Percentiles rank a stretch among this genome's conserved stretches.
Conservation (phyloP, 2,888 invertebrate species). For the Strigamia transsilvanica region DNA sequence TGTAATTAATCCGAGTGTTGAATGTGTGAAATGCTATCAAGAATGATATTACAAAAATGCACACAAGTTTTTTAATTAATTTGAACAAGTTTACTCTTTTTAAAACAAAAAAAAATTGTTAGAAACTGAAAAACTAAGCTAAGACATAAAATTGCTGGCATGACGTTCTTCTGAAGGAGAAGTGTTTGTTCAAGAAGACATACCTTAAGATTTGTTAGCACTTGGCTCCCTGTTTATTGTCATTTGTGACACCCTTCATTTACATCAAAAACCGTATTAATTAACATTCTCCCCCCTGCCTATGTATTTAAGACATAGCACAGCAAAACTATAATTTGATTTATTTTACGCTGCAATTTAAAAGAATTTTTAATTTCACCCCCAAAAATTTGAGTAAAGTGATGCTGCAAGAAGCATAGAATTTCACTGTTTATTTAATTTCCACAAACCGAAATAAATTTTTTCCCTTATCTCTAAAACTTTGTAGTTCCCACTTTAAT, state of each 20-base stretch:
- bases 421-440: background rate
- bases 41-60: background rate
- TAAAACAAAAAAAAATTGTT: background rate
- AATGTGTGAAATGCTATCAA: background rate
- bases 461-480: background rate
- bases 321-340: background rate
- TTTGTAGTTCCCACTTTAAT: background rate
- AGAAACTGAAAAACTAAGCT: background rate
- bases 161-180: background rate
- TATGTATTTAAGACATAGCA: background rate
- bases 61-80: constrained; percentile 7
- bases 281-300: background rate
- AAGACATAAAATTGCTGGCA: background rate
- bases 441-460: background rate
- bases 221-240: background rate
- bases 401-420: background rate
- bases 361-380: background rate
- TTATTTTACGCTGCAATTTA: background rate
- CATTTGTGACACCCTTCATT: constrained; percentile 5
- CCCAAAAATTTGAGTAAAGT: too few species aligned
- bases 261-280: constrained; percentile 1
- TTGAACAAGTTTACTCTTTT: background rate
- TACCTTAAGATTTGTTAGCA: background rate
- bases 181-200: background rate
- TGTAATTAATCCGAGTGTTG: constrained; percentile 22